Percentiles rank a stretch among this genome's conserved stretches.
Evolutionary conservation across 2,888 invertebrate species (phyloP).

Genomic region (Sympetrum striolatum): DNA sequence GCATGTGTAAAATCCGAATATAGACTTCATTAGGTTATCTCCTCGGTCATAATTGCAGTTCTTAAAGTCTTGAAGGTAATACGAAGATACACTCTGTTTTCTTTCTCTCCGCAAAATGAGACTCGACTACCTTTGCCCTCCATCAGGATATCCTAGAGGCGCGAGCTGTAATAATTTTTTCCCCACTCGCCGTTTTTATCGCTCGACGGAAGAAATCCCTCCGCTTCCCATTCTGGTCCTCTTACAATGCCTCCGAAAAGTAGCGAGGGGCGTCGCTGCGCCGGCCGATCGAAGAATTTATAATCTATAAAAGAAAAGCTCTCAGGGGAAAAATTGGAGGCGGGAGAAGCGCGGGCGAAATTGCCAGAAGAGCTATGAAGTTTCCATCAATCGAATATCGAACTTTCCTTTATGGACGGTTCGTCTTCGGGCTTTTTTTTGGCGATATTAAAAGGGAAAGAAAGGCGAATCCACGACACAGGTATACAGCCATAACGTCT

Average conservation of each 20-base stretch:
- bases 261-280: background rate
- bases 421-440: too few species aligned
- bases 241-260: background rate
- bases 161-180: background rate
- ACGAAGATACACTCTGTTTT: background rate
- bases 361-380: too few species aligned
- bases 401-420: too few species aligned
- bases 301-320: background rate
- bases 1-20: too few species aligned
- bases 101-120: background rate
- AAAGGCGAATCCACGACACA: too few species aligned
- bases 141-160: background rate
- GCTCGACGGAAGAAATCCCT: background rate
- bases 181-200: background rate
- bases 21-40: too few species aligned
- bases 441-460: too few species aligned
- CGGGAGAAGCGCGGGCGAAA: too few species aligned
- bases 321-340: background rate
- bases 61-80: background rate
- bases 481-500: too few species aligned
- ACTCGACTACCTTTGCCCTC: background rate
- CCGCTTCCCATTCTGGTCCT: background rate
- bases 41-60: too few species aligned
- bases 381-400: too few species aligned
- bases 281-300: background rate